Evolutionary conservation across 1,140 invertebrate genomes (phyloP), one percentile per base, ranked within the genome.

Genomic region (Neodiprion pinetum): DNA sequence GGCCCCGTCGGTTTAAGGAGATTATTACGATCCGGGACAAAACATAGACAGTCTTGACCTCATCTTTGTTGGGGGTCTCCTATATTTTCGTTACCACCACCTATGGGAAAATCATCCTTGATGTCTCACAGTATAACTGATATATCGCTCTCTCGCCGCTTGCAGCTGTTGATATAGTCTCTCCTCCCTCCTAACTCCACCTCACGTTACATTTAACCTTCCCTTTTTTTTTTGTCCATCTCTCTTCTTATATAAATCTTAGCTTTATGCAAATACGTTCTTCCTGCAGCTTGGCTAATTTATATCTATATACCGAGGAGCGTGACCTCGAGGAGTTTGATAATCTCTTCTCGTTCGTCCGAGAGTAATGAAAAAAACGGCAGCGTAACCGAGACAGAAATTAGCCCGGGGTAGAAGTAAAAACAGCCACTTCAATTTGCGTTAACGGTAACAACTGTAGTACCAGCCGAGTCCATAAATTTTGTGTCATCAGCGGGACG

Each of bases 21-120:
- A 69, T 47, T 21, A 23, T 21, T 47, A 14, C 10, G 14, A 40
- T 23, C 40, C 9, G 72, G 71, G 61, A 74, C 73, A 65, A 72
- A 11, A 68, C 47, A 67, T 78, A 17, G 50, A 69, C 75, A 14
- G 72, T 40, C 67, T 61, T 61, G 72, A 70, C 69, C 48, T 48
- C 71, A 70, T 80, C 80, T 82, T 84, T 78, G 83, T 81, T 83
- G 82, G 82, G 82, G 82, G 82, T 83, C 81, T 79, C 73, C 70
- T 73, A 28, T 75, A 76, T 80, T 82, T 82, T 75, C 74, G 72
- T 2, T 72, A 53, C 53, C 53, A 61, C 53, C 11, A 61, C 72
- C 80, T 82, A 82, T 83, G 82, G 79, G 82, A 83, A 83, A 78
- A 80, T 82, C 78, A 67, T 80, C 67, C 73, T 73, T 40, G 72